Conservation (phyloP, 2,888 invertebrate species). For the Xylota sylvarum region DNA sequence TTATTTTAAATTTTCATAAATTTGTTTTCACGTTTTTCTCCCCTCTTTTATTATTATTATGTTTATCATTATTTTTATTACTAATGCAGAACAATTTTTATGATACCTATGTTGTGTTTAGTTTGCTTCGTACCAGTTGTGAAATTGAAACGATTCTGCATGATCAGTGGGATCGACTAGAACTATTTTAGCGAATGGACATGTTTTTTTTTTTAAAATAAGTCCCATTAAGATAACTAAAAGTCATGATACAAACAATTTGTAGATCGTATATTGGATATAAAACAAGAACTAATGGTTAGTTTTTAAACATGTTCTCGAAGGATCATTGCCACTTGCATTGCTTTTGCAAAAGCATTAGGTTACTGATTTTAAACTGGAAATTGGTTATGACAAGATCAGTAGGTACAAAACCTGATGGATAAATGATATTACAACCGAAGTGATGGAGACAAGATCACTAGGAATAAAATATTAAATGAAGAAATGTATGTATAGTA, state of each 20-base stretch:
- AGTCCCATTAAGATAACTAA: not conserved
- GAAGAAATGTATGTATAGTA: too few species aligned
- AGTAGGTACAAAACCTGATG: not conserved
- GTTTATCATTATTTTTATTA: slow-evolving; percentile 26
- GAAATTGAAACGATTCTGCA: not conserved
- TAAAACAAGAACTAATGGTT: not conserved
- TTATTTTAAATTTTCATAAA: slow-evolving; percentile 5
- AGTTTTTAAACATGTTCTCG: not conserved
- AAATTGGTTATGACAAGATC: not conserved
- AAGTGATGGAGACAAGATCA: too few species aligned
- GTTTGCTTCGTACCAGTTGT: not conserved
- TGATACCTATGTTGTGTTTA: not conserved
- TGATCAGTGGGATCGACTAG: not conserved
- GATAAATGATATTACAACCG: not conserved
- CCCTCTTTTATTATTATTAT: slow-evolving; percentile 11
- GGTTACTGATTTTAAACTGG: not conserved
- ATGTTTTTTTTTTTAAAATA: not conserved
- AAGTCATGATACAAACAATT: not conserved
- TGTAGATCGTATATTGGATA: not conserved
- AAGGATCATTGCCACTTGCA: not conserved
- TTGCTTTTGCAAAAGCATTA: too few species aligned
- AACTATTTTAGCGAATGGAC: not conserved
- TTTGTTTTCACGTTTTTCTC: slow-evolving; percentile 7
- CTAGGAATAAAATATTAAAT: too few species aligned
- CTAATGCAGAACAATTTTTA: slow-evolving; percentile 2